Percentiles rank a stretch among this genome's conserved stretches.
These are phyloP conservation scores for Typhlichthys subterraneus DNA, from an alignment of 2,797 vertebrate species.

Conservation along the genomic window DNA sequence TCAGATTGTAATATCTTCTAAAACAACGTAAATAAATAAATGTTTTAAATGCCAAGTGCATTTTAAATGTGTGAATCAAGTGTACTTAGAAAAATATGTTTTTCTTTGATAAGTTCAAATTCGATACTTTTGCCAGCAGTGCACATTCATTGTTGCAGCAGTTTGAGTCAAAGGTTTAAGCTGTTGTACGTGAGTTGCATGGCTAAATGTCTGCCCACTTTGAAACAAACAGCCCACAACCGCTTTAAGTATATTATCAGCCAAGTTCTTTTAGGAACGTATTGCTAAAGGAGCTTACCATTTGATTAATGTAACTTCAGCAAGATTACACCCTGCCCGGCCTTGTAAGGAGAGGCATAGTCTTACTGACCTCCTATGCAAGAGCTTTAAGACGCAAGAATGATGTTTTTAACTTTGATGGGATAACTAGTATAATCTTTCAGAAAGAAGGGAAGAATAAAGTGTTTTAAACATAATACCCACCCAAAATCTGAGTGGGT, in stretches of 20 bases:
- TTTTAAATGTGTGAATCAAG: slow-evolving; percentile 25
- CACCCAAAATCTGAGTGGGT: slow-evolving; percentile 82
- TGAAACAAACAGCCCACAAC: slow-evolving; percentile 91
- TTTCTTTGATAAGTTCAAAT: slow-evolving; percentile 76
- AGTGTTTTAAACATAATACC: slow-evolving; percentile 93
- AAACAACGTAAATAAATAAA: no score
- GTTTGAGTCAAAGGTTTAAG: slow-evolving; percentile 91
- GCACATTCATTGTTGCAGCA: slow-evolving; percentile 80
- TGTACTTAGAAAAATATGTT: slow-evolving; percentile 54
- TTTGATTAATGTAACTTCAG: slow-evolving; percentile 99
- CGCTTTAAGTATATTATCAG: slow-evolving; percentile 98
- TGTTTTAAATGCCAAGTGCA: not conserved
- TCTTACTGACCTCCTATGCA: slow-evolving; percentile 95
- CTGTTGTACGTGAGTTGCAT: slow-evolving; percentile 91
- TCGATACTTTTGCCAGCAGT: slow-evolving; percentile 39
- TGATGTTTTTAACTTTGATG: slow-evolving; percentile 98
- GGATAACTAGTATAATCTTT: slow-evolving; percentile 99
- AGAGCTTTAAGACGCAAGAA: slow-evolving; percentile 97
- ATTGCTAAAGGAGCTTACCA: slow-evolving; percentile 99
- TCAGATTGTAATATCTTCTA: no score
- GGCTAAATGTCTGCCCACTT: slow-evolving; percentile 78
- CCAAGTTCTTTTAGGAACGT: slow-evolving; percentile 95
- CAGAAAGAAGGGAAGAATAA: slow-evolving; percentile 89
- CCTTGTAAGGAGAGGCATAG: slow-evolving; percentile 91
- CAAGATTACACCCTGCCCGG: slow-evolving; percentile 93